Base-by-base conservation (phyloP, 2,888 invertebrate species). In the Athripsodes cinereus region DNA sequence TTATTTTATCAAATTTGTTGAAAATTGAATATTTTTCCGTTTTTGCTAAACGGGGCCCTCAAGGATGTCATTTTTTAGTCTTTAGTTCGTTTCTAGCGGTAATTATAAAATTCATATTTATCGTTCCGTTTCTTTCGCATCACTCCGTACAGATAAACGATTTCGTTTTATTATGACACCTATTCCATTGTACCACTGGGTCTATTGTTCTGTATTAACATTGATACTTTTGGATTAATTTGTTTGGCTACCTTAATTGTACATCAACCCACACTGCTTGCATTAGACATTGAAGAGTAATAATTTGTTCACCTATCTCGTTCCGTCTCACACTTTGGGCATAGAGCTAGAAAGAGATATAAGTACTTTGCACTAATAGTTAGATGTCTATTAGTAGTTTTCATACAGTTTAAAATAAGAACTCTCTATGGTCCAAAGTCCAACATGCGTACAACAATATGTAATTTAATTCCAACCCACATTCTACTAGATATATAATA, bases 81-180 rank as follows among this genome's bases (percentile, higher is more conserved):
- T n/a, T n/a, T n/a, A n/a, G n/a, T n/a, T n/a, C n/a, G n/a, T n/a
- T n/a, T n/a, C n/a, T n/a, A n/a, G n/a, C n/a, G n/a, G n/a, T n/a
- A n/a, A n/a, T n/a, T n/a, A n/a, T n/a, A n/a, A n/a, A n/a, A n/a
- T n/a, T n/a, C n/a, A n/a, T n/a, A n/a, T n/a, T n/a, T n/a, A 26
- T 6, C 10, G 26, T 3, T 26, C 10, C 26, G 13, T 40, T 40
- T 40, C 16, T 40, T 40, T 40, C 40, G 40, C 16, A 40, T 40
- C 40, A 40, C 40, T 13, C n/a, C 5, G 13, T 40, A 40, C 40
- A 13, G 40, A 3, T 16, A 40, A 40, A 40, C 13, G 13, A 13
- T 40, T 13, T 40, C 16, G 3, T 40, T n/a, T 40, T 22, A 50
- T 55, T 55, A 44, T 55, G 22, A 49, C 49, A 55, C 49, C 13